Percentiles rank a stretch among this genome's conserved stretches.
phyloP scores from a whole-genome alignment of 2,797 vertebrate species.

The Mycteria americana region DNA sequence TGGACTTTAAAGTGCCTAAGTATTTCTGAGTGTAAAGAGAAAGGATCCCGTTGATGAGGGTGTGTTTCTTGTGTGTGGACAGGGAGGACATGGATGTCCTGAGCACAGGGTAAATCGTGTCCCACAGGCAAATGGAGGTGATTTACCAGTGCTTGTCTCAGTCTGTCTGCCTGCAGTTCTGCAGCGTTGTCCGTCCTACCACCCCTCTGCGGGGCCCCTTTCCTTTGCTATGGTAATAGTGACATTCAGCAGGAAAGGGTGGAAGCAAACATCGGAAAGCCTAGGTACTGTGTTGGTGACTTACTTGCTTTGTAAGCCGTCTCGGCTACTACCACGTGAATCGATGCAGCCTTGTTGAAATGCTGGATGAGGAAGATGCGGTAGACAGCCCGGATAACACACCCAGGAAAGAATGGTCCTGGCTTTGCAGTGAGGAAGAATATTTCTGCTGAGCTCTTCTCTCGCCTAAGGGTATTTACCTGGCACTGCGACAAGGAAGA shows the following conservation, averaged over 20 bases:
- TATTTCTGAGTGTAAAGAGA: neutral
- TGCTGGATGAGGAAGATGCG: neutral
- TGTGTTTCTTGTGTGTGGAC: neutral
- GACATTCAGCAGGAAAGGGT: constrained; percentile 66
- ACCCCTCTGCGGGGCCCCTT: constrained; percentile 59
- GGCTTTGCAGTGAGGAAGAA: neutral
- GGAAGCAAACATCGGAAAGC: constrained; percentile 38
- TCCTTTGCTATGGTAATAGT: constrained; percentile 46
- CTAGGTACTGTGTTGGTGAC: constrained; percentile 23
- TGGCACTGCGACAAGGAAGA: neutral
- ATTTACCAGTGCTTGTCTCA: neutral
- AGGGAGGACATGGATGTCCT: neutral
- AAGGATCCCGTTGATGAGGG: neutral
- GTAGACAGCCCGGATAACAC: neutral
- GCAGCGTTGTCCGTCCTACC: constrained; percentile 55
- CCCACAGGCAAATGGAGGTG: neutral
- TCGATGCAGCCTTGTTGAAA: neutral
- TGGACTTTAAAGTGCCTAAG: neutral
- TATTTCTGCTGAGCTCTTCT: neutral
- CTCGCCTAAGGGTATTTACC: neutral
- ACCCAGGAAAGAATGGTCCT: neutral
- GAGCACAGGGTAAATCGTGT: neutral
- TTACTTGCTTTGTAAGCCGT: neutral
- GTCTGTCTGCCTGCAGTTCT: neutral
- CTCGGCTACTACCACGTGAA: neutral